A percentile compares a stretch with the other conserved stretches of the same genome.
These are phyloP conservation scores for Arenicola marina DNA, from an alignment of 2,888 invertebrate species.

Conservation along the genomic window DNA sequence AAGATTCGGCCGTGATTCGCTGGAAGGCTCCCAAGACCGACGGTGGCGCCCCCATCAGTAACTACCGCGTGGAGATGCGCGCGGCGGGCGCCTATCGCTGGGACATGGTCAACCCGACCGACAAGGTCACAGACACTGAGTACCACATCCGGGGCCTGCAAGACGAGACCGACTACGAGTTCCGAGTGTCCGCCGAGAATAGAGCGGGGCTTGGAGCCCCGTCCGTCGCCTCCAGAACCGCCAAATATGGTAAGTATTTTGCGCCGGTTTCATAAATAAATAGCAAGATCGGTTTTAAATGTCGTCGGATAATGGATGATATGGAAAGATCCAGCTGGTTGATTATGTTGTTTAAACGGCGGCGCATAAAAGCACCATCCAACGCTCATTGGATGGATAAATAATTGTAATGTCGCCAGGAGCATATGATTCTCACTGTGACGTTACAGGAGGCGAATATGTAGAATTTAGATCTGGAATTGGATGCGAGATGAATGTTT, in stretches of 20 bases:
- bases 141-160: constrained; percentile 37
- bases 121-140: constrained; percentile 22
- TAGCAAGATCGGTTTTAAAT: background rate
- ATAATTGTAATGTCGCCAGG: too few species aligned
- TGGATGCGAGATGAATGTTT: too few species aligned
- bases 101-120: constrained; percentile 24
- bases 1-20: constrained; percentile 26
- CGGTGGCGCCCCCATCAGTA: constrained; percentile 43
- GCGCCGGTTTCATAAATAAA: too few species aligned
- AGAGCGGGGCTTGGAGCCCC: constrained; percentile 81
- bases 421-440: too few species aligned
- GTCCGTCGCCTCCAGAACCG: constrained; percentile 25
- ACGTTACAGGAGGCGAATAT: too few species aligned
- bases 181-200: constrained; percentile 83
- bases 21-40: constrained; percentile 40
- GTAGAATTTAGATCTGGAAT: too few species aligned
- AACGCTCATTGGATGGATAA: too few species aligned
- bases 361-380: too few species aligned
- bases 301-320: too few species aligned
- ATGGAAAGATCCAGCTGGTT: too few species aligned
- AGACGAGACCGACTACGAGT: constrained; percentile 71
- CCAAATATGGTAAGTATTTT: constrained; percentile 32
- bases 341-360: too few species aligned
- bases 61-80: constrained; percentile 41
- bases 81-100: constrained; percentile 32